Evolutionary conservation across 2,888 invertebrate species (phyloP).

Genomic region (Leucozona laternaria): DNA sequence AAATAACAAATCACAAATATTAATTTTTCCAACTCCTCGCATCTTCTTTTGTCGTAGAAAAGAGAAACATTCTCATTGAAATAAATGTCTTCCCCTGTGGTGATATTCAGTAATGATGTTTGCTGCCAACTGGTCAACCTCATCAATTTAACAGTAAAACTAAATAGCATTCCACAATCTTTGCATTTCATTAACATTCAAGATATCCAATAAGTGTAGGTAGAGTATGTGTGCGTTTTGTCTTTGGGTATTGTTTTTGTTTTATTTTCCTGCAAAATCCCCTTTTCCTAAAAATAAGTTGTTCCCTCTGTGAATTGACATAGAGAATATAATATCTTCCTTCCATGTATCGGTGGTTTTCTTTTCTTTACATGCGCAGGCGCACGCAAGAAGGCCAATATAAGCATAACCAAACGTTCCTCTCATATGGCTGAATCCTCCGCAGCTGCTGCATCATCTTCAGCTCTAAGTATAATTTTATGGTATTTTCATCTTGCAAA

Average conservation of each 20-base stretch:
- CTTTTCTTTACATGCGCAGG: neutral
- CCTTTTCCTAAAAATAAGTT: conserved; percentile 35
- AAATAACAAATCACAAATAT: neutral
- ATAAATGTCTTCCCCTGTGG: neutral
- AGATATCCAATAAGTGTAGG: neutral
- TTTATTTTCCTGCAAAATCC: conserved; percentile 6
- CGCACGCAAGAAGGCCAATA: conserved; percentile 5
- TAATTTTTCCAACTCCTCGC: neutral
- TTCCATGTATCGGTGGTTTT: conserved; percentile 26
- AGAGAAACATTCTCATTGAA: neutral
- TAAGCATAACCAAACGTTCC: neutral
- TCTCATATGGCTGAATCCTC: neutral
- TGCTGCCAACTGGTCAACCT: conserved; percentile 53
- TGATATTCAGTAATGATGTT: conserved; percentile 12
- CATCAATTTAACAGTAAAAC: conserved; percentile 59
- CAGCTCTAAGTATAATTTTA: conserved; percentile 37
- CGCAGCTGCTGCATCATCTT: conserved; percentile 24
- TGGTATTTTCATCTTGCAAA: conserved; percentile 32
- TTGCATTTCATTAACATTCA: conserved; percentile 37
- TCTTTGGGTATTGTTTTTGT: conserved; percentile 2
- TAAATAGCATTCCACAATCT: conserved; percentile 51
- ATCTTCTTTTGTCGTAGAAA: neutral
- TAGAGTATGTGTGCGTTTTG: neutral
- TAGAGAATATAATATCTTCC: conserved; percentile 41
- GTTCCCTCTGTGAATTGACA: conserved; percentile 25